Conservation (phyloP, 1,140 invertebrate genomes). For the Archegozetes longisetosus region DNA sequence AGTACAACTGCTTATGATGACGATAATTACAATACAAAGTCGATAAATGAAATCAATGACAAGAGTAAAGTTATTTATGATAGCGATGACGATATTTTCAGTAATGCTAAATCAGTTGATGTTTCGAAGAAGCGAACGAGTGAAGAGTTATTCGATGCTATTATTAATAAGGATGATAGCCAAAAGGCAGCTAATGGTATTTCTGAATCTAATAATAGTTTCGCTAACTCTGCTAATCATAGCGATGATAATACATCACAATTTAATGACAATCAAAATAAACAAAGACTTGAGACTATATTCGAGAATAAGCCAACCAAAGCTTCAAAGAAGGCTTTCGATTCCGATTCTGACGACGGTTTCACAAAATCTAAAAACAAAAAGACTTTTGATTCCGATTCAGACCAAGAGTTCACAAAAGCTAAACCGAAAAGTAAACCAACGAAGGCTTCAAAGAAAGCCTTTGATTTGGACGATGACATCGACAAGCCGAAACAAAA, state of each 20-base stretch:
- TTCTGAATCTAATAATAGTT: not conserved
- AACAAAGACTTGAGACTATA: not conserved
- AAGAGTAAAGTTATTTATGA: not conserved
- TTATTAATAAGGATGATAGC: not conserved
- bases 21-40: not conserved
- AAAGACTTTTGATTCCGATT: not conserved
- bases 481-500: not conserved
- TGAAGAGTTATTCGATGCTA: slow-evolving; percentile 11
- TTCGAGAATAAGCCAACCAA: not conserved
- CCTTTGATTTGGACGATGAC: not conserved
- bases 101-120: not conserved
- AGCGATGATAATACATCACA: not conserved
- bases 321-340: not conserved
- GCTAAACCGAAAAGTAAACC: not conserved
- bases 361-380: not conserved
- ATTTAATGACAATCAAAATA: not conserved
- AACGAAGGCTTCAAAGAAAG: not conserved
- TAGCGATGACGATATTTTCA: not conserved
- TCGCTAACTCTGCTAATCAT: not conserved
- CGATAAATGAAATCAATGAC: not conserved
- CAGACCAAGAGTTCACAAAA: not conserved
- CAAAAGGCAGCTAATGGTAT: not conserved
- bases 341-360: not conserved
- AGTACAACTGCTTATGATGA: not conserved
- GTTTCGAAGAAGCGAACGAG: not conserved